A percentile compares a stretch with the other conserved stretches of the same genome.
Evolutionary conservation across 2,113 vertebrate genomes (phyloP).

Genomic region (Steatornis caripensis): DNA sequence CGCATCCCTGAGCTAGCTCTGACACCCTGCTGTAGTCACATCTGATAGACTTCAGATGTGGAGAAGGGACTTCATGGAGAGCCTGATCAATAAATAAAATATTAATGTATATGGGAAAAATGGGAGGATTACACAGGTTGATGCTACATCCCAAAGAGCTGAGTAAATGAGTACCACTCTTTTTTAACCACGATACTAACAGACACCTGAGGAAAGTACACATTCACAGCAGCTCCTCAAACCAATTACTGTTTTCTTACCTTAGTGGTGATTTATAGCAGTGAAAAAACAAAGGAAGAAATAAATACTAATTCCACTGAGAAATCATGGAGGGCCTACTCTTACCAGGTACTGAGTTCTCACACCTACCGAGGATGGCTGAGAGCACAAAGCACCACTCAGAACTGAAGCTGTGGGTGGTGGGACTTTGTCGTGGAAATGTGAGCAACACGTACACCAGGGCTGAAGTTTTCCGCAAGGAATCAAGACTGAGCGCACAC

Average conservation of each 20-base stretch:
- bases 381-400: background rate
- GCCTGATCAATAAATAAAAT: background rate
- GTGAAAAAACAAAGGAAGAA: background rate
- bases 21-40: background rate
- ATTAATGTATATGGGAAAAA: background rate
- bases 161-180: rapidly evolving
- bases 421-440: background rate
- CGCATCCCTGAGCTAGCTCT: background rate
- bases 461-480: background rate
- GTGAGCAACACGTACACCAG: background rate
- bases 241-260: background rate
- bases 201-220: background rate
- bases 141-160: background rate
- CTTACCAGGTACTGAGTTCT: background rate
- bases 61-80: background rate
- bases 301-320: background rate
- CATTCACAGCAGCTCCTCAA: background rate
- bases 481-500: background rate
- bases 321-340: background rate
- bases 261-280: background rate
- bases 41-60: background rate
- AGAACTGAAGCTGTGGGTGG: background rate
- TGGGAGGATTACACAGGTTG: background rate
- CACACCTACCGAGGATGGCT: background rate
- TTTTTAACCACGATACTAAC: background rate